These are phyloP conservation scores for Cataglyphis albicans DNA, from an alignment of 2,888 invertebrate species.

Conservation along the genomic window DNA sequence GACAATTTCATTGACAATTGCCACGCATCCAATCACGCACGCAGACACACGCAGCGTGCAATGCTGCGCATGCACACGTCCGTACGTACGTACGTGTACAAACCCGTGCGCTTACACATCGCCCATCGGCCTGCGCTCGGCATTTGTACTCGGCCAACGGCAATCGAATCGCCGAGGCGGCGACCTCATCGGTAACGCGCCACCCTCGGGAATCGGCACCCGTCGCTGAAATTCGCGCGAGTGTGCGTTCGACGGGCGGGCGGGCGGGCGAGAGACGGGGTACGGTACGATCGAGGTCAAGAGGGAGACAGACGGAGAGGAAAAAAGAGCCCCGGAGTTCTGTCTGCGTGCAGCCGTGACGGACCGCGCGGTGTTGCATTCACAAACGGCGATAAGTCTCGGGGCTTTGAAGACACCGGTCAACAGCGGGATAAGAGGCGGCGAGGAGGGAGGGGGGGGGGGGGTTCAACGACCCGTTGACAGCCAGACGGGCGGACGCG, in stretches of 20 bases:
- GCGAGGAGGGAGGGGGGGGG: constrained; percentile 87
- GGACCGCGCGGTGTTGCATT: constrained; percentile 74
- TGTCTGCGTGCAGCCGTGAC: constrained; percentile 67
- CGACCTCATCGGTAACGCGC: constrained; percentile 51
- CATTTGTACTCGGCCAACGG: constrained; percentile 26
- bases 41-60: constrained; percentile 22
- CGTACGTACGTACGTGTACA: not conserved
- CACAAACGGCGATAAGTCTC: constrained; percentile 79
- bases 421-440: constrained; percentile 88
- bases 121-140: constrained; percentile 12
- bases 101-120: not conserved
- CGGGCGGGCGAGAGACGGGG: not conserved
- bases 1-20: constrained; percentile 58
- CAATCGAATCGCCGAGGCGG: constrained; percentile 63
- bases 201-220: constrained; percentile 48
- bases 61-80: not conserved
- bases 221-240: constrained; percentile 44
- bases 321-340: constrained; percentile 23
- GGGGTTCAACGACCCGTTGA: constrained; percentile 85
- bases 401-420: constrained; percentile 84
- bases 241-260: constrained; percentile 23
- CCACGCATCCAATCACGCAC: constrained; percentile 37
- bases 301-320: constrained; percentile 43
- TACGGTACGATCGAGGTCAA: constrained; percentile 37
- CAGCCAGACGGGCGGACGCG: constrained; percentile 84